Base-by-base conservation (phyloP, 1,140 invertebrate species). In the Drosophila elegans region DNA sequence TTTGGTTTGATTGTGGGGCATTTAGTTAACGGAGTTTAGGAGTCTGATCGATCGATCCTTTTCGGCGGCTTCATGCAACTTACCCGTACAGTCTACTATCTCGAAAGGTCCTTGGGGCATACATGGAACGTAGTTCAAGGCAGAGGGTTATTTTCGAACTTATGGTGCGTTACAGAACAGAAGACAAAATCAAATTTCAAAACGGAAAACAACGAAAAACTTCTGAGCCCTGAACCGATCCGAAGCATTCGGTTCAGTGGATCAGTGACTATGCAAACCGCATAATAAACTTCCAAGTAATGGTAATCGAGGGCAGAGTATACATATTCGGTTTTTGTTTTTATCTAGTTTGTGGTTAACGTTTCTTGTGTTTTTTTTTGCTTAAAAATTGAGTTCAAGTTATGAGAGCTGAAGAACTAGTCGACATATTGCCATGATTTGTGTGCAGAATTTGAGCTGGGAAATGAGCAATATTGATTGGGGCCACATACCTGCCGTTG, bases 11-110 rank as follows among this genome's bases (percentile, higher is more conserved):
- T 45, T 11, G 51, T 62, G 44, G 44, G 46, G n/a, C 34, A 61
- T 79, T 86, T 48, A 49, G 12, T 51, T 69, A 46, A 46, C 77
- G 64, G 60, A 61, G 64, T 56, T 66, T 75, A 78, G 25, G 63
- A 71, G 77, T 61, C 51, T 51, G 46, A 38, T 60, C 53, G 44
- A 39, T 57, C 53, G 44, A 39, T 57, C 36, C 55, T 63, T 21
- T 60, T 69, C 76, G 73, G 67, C 69, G 78, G 74, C 77, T 74
- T 90, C 91, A 92, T 92, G 91, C 91, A 75, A 95, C 95, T 96
- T 93, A 96, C 95, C 95, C 95, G 93, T 96, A 96, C 93, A 96
- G 93, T 93, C 95, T 95, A 94, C 95, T 96, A 92, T 95, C 95
- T 92, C 95, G 94, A 92, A 95, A 95, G 93, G 95, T 95, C 94